These are phyloP conservation scores for Chrysina gloriosa DNA, from an alignment of 2,888 invertebrate genomes.

Conservation along the genomic window DNA sequence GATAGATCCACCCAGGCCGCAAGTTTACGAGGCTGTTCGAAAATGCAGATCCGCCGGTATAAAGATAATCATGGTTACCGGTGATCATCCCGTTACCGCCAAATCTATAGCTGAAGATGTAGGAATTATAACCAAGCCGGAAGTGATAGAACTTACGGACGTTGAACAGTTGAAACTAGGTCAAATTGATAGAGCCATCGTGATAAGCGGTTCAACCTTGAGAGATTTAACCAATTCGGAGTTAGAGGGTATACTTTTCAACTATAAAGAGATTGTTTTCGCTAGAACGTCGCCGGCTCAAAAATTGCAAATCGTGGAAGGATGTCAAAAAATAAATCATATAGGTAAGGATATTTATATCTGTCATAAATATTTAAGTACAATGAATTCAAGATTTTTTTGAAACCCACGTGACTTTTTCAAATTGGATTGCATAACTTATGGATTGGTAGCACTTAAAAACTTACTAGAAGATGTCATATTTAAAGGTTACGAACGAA, in stretches of 20 bases:
- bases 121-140: constrained; percentile 73
- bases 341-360: too few species aligned
- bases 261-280: constrained; percentile 74
- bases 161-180: constrained; percentile 53
- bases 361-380: too few species aligned
- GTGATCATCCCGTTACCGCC: constrained; percentile 86
- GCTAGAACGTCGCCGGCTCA: constrained; percentile 70
- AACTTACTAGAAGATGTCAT: too few species aligned
- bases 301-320: constrained; percentile 77
- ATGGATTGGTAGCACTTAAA: too few species aligned
- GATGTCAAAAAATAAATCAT: constrained; percentile 81
- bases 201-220: constrained; percentile 68
- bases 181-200: constrained; percentile 65
- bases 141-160: constrained; percentile 56
- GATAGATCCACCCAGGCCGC: constrained; percentile 75
- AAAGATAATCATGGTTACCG: constrained; percentile 84
- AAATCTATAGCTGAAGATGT: constrained; percentile 81
- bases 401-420: too few species aligned
- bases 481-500: too few species aligned
- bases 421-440: too few species aligned
- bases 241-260: constrained; percentile 68
- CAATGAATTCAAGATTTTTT: too few species aligned
- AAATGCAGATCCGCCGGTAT: constrained; percentile 83
- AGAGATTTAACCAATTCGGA: constrained; percentile 64
- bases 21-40: constrained; percentile 74